Evolutionary conservation across 2,113 vertebrate genomes (phyloP), one percentile per base, ranked within the genome.

Genomic region (Amazona guildingii): DNA sequence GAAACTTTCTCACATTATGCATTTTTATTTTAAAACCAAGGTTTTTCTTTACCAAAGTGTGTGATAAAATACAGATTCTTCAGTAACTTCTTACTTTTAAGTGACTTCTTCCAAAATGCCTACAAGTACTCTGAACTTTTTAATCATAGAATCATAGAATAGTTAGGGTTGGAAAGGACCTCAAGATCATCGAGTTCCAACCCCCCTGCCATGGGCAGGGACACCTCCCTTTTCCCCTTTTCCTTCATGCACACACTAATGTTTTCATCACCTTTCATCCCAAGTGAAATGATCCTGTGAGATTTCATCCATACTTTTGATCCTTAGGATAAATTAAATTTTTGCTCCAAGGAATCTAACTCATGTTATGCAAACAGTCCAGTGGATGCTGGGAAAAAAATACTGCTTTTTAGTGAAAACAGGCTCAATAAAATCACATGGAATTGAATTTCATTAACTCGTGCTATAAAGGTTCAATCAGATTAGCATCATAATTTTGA

Each of bases 51-150:
- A 39, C 13, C 51, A 10, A 63, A 63, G 19, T 55, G 62, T 76
- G 52, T 85, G 33, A 94, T 66, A 90, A 97, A 92, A 94, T 79
- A 87, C 10, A 39, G 39, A 77, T 93, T 92, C 9, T 49, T 87
- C 33, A 57, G 43, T 76, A 84, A 84, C 62, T 79, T 88, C 48
- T 2, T 83, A n/a, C 78, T 68, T 79, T 69, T 93, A 64, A 84
- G 51, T 55, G 24, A 39, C 43, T 78, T 48, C 10, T 87, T 91
- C 43, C 52, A 92, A 84, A 95, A 72, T 48, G 17, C 37, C 48
- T 94, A 20, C 39, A 76, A 72, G n/a, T 84, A 79, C 74, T 72
- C 51, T 63, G 33, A 67, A 73, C 44, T 83, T 86, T 78, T 75
- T 62, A 82, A 21, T 84, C 37, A 37, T 37, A 37, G 37, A 37